phyloP scores from a whole-genome alignment of 2,113 vertebrate species.

The Cervus canadensis region DNA sequence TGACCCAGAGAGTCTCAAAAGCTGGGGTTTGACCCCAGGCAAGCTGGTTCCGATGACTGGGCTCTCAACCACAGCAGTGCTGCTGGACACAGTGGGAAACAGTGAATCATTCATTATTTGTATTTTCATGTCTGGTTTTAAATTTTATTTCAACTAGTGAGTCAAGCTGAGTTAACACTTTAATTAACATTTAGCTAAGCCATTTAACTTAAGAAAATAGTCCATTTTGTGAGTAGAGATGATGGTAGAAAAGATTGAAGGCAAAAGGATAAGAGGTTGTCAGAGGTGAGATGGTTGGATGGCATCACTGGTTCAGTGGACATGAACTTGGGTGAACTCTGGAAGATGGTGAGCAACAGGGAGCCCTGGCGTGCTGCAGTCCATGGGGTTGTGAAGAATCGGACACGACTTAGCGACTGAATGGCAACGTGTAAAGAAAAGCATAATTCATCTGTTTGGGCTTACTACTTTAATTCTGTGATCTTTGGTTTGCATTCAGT shows the following conservation, averaged over 20 bases:
- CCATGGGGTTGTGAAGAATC: background rate
- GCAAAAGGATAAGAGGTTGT: background rate
- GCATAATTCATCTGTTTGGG: background rate
- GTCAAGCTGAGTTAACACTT: background rate
- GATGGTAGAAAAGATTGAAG: background rate
- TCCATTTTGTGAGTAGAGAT: background rate
- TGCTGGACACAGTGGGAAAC: background rate
- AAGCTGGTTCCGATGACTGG: background rate
- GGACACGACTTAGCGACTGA: background rate
- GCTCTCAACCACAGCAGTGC: rapidly evolving
- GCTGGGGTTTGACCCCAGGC: background rate
- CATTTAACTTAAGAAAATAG: background rate
- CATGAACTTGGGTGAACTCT: background rate
- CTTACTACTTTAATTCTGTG: background rate
- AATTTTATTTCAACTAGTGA: background rate
- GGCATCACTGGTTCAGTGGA: background rate
- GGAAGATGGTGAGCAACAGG: background rate
- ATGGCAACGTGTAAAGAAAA: background rate
- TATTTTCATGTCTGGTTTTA: background rate
- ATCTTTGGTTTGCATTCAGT: background rate
- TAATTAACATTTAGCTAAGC: background rate
- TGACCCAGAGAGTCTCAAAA: background rate
- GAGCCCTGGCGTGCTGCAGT: background rate
- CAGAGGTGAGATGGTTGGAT: background rate
- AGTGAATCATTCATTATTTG: background rate